Evolutionary conservation across 37 sponge, comb jelly and placozoan species (phyloP), one percentile per base, ranked within the genome.

Genomic region (Spongilla lacustris): DNA sequence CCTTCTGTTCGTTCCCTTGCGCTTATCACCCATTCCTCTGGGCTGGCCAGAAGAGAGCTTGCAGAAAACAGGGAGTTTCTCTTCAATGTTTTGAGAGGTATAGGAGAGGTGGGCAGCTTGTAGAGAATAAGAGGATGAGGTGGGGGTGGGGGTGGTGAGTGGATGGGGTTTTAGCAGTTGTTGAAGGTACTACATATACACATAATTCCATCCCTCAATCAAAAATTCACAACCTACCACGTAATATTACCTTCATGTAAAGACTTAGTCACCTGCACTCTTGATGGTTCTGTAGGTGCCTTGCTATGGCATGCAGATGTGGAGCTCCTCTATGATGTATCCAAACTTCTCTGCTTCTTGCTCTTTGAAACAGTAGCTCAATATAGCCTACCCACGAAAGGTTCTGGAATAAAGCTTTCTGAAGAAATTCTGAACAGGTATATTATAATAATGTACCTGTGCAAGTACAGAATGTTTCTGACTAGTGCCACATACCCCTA

Each of bases 1-100:
- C 76, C 88, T 21, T 91, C 70, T 66, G 31, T 91, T 68, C 24
- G 33, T n/a, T 91, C 88, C 46, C 76, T 91, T 21, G 67, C 21
- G 30, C 69, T 83, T 35, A 70, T 91, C 12, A 84, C 38, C 25
- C 70, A 31, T 33, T 50, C 36, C 50, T 75, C 70, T 73, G 12
- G 34, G 50, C 23, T 23, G 0, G 46, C 84, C 38, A 87, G 92
- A 37, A 26, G 66, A 5, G 30, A 71, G 14, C 75, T 91, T 2
- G 38, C n/a, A 10, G 31, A 21, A 21, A 66, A 86, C 46, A 24
- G 22, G 24, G 41, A 31, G 13, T 83, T 78, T n/a, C 75, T 82
- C 8, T 22, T 82, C 41, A 73, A 19, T 32, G 13, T 86, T 11
- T 73, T 86, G 2, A 76, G 73, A 86, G 87, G 91, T 91, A 66